phyloP scores from a whole-genome alignment of 2,888 invertebrate species.

The Dexiosoma caninum region DNA sequence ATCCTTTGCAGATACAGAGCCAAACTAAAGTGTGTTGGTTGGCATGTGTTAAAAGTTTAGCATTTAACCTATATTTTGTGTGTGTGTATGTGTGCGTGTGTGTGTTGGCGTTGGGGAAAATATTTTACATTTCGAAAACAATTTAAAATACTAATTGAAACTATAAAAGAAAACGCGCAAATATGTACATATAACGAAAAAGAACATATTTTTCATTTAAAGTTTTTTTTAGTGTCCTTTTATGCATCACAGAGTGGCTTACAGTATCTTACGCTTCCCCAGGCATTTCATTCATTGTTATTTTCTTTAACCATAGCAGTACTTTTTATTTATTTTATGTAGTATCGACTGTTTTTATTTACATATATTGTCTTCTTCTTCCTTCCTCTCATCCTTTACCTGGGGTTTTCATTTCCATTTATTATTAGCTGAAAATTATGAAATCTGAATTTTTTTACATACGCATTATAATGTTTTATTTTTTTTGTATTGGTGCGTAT shows the following conservation, averaged over 20 bases:
- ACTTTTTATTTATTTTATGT: neutral
- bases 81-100: too few species aligned
- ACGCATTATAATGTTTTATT: conserved; percentile 44
- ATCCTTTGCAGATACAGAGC: neutral
- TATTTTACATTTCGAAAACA: neutral
- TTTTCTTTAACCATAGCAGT: neutral
- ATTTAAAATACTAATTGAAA: conserved; percentile 5
- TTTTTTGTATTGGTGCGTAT: too few species aligned
- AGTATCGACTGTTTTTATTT: neutral
- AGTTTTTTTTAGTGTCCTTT: neutral
- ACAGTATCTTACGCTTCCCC: conserved; percentile 33
- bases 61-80: conserved; percentile 40
- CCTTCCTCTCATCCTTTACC: neutral
- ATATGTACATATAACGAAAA: neutral
- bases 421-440: conserved; percentile 28
- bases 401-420: conserved; percentile 19
- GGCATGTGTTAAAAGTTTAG: conserved; percentile 19
- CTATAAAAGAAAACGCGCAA: conserved; percentile 10
- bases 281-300: conserved; percentile 31
- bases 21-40: conserved; percentile 7
- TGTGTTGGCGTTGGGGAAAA: conserved; percentile 20
- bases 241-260: neutral
- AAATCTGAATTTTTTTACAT: conserved; percentile 19
- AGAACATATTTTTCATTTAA: neutral
- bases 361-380: neutral